phyloP scores from a whole-genome alignment of 2,888 invertebrate species.

The Acrobasis consociella region DNA sequence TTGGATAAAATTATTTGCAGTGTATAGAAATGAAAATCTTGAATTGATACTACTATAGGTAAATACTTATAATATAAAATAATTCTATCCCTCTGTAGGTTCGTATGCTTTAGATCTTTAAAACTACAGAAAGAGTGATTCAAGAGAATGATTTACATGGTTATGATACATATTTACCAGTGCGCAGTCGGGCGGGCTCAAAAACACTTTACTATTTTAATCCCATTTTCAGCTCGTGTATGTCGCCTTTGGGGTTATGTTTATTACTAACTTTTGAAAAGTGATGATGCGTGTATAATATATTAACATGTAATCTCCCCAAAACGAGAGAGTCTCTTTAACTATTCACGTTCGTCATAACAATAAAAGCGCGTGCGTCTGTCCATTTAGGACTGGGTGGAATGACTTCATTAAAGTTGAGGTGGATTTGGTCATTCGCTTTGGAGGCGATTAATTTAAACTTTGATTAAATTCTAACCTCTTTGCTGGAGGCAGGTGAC shows the following conservation, averaged over 20 bases:
- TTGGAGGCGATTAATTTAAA: constrained; percentile 18
- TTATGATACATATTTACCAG: no score
- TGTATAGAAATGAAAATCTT: no score
- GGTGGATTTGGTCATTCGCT: not conserved
- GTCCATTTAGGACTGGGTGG: not conserved
- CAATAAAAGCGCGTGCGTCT: constrained; percentile 7
- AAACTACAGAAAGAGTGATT: no score
- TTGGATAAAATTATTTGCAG: no score
- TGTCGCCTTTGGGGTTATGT: not conserved
- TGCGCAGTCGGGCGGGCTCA: no score
- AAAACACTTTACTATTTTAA: no score
- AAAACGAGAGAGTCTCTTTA: not conserved
- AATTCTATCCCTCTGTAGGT: no score
- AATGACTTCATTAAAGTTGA: constrained; percentile 19
- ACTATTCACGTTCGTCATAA: constrained; percentile 9
- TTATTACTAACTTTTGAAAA: not conserved
- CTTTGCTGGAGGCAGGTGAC: not conserved
- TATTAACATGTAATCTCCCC: constrained; percentile 2
- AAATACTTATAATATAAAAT: no score
- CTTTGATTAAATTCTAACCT: constrained; percentile 17
- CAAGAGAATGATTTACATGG: no score
- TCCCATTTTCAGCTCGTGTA: not conserved
- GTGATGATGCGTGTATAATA: constrained; percentile 1
- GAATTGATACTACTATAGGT: no score
- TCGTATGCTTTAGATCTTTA: no score